phyloP scores from a whole-genome alignment of 2,888 invertebrate species.

The Patella ulyssiponensis region DNA sequence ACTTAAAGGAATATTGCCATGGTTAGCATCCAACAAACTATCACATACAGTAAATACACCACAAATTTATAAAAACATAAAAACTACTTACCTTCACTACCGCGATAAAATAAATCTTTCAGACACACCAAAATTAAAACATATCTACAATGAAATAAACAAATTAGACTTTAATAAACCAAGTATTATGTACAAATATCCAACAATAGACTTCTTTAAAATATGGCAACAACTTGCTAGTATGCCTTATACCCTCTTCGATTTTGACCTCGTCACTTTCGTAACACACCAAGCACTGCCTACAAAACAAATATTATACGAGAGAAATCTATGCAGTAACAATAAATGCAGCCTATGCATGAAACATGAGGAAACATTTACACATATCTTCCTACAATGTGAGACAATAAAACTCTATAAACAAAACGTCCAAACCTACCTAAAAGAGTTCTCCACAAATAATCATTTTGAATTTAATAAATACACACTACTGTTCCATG shows the following conservation, averaged over 20 bases:
- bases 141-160: background rate
- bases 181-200: no score
- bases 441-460: no score
- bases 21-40: background rate
- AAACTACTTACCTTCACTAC: background rate
- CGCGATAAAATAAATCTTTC: background rate
- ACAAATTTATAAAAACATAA: background rate
- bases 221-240: no score
- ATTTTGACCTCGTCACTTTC: background rate
- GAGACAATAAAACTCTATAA: no score
- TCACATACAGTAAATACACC: no score
- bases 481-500: no score
- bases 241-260: no score
- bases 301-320: background rate
- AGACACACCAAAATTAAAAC: background rate
- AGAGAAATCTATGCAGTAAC: background rate
- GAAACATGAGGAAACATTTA: background rate
- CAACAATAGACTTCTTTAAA: no score
- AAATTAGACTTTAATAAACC: background rate
- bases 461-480: no score
- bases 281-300: background rate
- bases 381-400: conserved; percentile 2
- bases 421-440: no score
- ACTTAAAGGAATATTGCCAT: background rate
- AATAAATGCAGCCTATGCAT: background rate